Conservation (phyloP, 2,113 vertebrate species). For the Microtus oregoni region DNA sequence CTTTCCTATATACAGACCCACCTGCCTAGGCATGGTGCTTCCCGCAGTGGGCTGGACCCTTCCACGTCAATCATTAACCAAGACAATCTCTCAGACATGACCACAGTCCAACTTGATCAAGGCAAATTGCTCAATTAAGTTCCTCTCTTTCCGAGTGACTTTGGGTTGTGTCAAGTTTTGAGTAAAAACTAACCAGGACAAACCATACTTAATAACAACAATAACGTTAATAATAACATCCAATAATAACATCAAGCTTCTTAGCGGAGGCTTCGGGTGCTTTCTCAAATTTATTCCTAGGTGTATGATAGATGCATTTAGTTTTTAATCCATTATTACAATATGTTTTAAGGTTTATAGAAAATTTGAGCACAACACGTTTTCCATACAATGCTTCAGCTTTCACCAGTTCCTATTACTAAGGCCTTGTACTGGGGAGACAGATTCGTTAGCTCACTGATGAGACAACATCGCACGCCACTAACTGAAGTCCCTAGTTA, state of each 20-base stretch:
- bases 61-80: neutral
- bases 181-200: neutral
- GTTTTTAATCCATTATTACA: neutral
- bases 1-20: neutral
- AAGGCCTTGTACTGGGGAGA: neutral
- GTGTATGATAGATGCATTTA: neutral
- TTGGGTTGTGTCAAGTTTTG: neutral
- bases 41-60: neutral
- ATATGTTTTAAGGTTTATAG: neutral
- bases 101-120: neutral
- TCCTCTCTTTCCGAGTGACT: neutral
- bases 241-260: neutral
- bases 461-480: neutral
- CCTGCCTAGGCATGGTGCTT: neutral
- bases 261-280: neutral
- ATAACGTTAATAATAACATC: neutral
- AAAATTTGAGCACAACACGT: neutral
- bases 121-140: neutral
- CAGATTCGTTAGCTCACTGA: neutral
- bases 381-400: neutral
- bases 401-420: accelerated
- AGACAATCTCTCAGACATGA: neutral
- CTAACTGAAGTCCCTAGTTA: neutral
- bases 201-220: neutral
- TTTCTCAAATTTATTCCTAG: neutral